Conservation (phyloP, 2,888 invertebrate species). For the Orthonychiurus folsomi region DNA sequence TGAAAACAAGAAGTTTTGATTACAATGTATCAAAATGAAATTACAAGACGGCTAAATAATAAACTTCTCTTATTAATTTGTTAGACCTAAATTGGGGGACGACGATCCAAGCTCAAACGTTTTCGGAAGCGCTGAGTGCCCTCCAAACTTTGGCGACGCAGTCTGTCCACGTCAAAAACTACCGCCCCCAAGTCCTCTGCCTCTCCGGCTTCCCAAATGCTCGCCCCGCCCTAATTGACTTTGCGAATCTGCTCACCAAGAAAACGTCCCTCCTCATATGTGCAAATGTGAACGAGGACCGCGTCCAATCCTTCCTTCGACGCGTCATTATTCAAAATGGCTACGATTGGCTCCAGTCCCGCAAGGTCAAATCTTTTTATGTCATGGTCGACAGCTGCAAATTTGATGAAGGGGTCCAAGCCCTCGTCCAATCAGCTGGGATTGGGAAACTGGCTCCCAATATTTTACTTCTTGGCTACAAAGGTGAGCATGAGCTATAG, state of each 20-base stretch:
- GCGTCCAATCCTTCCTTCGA: conserved; percentile 53
- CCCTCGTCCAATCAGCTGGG: conserved; percentile 49
- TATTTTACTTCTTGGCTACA: conserved; percentile 81
- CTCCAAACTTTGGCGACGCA: conserved; percentile 48
- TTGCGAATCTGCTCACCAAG: conserved; percentile 50
- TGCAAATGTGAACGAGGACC: conserved; percentile 42
- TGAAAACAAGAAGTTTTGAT: not conserved
- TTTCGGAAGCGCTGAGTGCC: conserved; percentile 49
- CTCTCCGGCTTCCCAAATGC: conserved; percentile 49
- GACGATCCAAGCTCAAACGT: conserved; percentile 52
- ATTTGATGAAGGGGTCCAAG: conserved; percentile 44
- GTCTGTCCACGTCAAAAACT: conserved; percentile 54
- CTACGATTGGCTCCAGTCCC: conserved; percentile 48
- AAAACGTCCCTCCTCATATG: conserved; percentile 61
- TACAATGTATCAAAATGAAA: not conserved
- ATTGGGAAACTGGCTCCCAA: conserved; percentile 53
- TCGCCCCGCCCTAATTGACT: conserved; percentile 51
- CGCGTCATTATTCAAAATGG: conserved; percentile 49
- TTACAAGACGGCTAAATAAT: conserved; percentile 11
- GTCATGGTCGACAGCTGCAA: conserved; percentile 42
- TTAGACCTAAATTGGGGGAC: conserved; percentile 54
- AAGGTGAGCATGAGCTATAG: conserved; percentile 90
- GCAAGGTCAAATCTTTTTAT: conserved; percentile 51
- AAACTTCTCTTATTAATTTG: not conserved
- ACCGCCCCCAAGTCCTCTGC: conserved; percentile 47